These are phyloP conservation scores for Phytoseiulus persimilis DNA, from an alignment of 2,888 invertebrate species.

Conservation along the genomic window DNA sequence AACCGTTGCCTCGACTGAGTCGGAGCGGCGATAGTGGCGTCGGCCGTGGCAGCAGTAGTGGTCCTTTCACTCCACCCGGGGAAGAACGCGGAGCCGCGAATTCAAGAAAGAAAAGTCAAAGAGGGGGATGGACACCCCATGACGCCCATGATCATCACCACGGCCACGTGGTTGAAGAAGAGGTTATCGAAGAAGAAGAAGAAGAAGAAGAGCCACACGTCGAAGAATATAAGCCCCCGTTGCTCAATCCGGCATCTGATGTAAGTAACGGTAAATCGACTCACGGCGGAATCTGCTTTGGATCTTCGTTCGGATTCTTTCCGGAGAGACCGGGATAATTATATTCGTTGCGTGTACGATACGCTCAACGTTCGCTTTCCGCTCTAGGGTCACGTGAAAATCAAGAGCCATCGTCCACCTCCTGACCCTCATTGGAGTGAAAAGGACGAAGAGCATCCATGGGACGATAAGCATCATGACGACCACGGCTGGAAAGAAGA, in stretches of 20 bases:
- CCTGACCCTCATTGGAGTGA: constrained; percentile 35
- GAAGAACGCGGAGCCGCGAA: neutral
- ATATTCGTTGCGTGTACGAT: neutral
- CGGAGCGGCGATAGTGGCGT: neutral
- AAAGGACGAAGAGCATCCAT: neutral
- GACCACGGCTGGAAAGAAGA: constrained; percentile 40
- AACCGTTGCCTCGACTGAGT: neutral
- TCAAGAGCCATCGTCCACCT: constrained; percentile 25
- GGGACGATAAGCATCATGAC: constrained; percentile 29
- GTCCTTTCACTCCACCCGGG: constrained; percentile 25
- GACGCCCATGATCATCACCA: neutral
- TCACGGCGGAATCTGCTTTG: too few relatives aligned
- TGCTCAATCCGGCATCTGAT: constrained; percentile 16
- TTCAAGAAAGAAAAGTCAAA: neutral
- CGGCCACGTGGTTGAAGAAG: neutral
- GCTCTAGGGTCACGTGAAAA: constrained; percentile 23
- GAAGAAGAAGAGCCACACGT: constrained; percentile 9
- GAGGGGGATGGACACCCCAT: constrained; percentile 19
- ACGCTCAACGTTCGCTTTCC: neutral
- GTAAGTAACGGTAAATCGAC: neutral
- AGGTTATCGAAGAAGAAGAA: constrained; percentile 28
- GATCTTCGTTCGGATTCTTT: too few relatives aligned
- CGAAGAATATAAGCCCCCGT: constrained; percentile 23
- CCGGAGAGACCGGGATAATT: too few relatives aligned
- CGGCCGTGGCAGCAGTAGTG: neutral